A percentile compares a stretch with the other conserved stretches of the same genome.
These are phyloP conservation scores for Deroplatys truncata DNA, from an alignment of 2,888 invertebrate species.

Conservation along the genomic window DNA sequence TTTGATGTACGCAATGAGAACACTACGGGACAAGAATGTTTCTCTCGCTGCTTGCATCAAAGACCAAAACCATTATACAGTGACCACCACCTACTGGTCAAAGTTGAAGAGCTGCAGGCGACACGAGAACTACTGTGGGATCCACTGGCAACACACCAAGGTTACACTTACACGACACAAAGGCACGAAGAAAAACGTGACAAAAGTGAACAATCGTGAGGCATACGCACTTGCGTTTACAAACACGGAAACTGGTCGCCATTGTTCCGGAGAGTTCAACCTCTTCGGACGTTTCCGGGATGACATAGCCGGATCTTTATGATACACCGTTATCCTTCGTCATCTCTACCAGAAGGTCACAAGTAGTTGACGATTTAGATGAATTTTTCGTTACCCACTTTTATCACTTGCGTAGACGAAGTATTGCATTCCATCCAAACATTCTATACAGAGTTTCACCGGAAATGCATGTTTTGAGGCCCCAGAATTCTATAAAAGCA, in stretches of 20 bases:
- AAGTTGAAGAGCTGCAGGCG: neutral
- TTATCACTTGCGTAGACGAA: too few relatives aligned
- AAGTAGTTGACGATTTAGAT: too few relatives aligned
- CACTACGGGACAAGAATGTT: too few relatives aligned
- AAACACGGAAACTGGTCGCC: neutral
- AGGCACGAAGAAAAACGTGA: neutral
- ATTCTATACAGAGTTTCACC: too few relatives aligned
- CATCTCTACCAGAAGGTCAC: neutral
- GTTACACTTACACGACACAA: neutral
- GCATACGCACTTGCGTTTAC: neutral
- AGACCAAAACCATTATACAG: too few relatives aligned
- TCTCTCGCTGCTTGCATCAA: too few relatives aligned
- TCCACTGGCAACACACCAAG: neutral
- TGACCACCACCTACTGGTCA: neutral
- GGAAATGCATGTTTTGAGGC: too few relatives aligned
- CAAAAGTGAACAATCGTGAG: neutral
- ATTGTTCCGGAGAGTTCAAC: neutral
- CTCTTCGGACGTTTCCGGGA: neutral
- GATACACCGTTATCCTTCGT: neutral
- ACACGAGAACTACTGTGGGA: neutral
- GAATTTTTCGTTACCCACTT: too few relatives aligned
- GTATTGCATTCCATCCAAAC: too few relatives aligned
- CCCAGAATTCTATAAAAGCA: too few relatives aligned
- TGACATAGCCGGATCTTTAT: too few relatives aligned
- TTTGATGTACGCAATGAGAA: too few relatives aligned